Evolutionary conservation across 1,140 invertebrate genomes (phyloP).

Genomic region (Babylonia areolata): DNA sequence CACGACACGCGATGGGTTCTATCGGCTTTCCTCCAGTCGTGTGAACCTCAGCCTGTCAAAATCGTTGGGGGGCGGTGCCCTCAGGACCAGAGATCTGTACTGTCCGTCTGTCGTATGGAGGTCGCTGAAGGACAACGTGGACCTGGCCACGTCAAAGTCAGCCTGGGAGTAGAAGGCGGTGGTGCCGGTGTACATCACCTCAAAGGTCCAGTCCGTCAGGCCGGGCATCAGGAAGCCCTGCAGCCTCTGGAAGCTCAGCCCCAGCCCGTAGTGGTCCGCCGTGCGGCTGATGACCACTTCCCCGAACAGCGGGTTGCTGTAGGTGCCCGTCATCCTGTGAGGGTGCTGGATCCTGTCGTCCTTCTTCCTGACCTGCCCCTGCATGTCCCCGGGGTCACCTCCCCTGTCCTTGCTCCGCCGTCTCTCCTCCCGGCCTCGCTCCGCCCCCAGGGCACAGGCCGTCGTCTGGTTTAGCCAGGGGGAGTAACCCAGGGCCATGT

Average conservation of each 20-base stretch:
- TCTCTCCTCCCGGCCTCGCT: neutral
- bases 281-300: neutral
- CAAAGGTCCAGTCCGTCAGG: neutral
- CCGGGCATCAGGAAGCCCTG: neutral
- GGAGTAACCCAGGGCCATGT: constrained; percentile 26
- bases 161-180: neutral
- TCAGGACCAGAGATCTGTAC: neutral
- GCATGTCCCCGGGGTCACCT: neutral
- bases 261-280: neutral
- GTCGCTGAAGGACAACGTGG: neutral
- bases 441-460: neutral
- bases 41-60: neutral
- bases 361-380: no score
- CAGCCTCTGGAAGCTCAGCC: neutral
- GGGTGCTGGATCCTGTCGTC: neutral
- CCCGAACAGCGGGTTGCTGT: neutral
- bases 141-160: neutral
- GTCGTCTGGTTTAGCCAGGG: constrained; percentile 8
- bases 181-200: neutral
- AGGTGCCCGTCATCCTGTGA: neutral
- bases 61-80: neutral
- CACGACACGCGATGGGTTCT: no score
- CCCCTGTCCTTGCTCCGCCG: neutral
- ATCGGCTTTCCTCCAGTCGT: neutral
- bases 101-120: neutral